A percentile compares a stretch with the other conserved stretches of the same genome.
phyloP scores from a whole-genome alignment of 1,140 invertebrate genomes.

The Drosophila tsacasi region DNA sequence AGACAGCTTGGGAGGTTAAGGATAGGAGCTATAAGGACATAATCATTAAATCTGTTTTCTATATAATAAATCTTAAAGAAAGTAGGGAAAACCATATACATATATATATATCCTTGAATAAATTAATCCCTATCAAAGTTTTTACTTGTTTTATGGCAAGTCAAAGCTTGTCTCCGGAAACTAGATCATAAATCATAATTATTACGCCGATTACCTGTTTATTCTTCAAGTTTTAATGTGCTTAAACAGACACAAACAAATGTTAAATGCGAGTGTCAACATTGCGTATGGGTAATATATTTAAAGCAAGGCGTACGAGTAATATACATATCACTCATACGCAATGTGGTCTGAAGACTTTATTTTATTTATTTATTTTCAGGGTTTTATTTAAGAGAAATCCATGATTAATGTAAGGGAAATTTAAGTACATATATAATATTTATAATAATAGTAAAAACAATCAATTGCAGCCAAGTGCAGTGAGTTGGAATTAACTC shows the following conservation, averaged over 20 bases:
- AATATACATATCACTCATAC: slow-evolving; percentile 2
- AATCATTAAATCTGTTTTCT: not conserved
- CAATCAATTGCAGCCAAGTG: not conserved
- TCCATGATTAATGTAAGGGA: rapidly evolving
- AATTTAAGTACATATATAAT: not conserved
- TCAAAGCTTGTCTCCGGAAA: not conserved
- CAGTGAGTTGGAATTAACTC: not conserved
- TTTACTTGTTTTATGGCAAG: not conserved
- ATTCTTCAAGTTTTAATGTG: slow-evolving; percentile 1
- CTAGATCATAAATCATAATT: not conserved
- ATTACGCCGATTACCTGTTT: not conserved
- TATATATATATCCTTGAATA: not conserved
- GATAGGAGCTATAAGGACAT: no score
- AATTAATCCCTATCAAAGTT: not conserved
- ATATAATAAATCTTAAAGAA: not conserved
- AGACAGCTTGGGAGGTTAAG: not conserved
- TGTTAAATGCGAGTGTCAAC: not conserved
- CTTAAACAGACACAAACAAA: not conserved
- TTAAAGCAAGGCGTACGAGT: slow-evolving; percentile 9
- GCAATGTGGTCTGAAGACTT: not conserved
- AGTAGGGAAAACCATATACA: no score
- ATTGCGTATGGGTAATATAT: slow-evolving; percentile 14
- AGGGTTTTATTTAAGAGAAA: not conserved
- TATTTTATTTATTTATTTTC: not conserved
- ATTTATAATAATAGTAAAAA: not conserved